Conservation (phyloP, 2,888 invertebrate species). For the Anoplius nigerrimus region DNA sequence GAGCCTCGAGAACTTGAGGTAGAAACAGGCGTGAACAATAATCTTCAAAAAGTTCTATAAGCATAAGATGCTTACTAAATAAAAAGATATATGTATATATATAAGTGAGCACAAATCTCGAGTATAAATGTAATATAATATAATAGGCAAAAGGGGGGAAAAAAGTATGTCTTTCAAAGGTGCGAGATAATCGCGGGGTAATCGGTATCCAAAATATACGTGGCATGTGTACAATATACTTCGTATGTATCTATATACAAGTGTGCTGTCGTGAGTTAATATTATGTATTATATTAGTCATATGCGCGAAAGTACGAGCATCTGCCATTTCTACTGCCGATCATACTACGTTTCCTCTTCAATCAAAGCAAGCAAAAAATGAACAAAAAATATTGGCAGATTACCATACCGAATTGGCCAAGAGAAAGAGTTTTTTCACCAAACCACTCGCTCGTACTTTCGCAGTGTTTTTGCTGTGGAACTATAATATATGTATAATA, state of each 20-base stretch:
- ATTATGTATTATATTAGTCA: slow-evolving; percentile 13
- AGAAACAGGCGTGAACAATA: slow-evolving; percentile 39
- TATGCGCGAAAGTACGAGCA: background rate
- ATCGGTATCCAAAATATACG: background rate
- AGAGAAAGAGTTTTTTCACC: no score
- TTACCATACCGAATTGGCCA: no score
- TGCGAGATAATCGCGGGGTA: background rate
- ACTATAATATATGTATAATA: slow-evolving; percentile 10
- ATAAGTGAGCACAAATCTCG: background rate
- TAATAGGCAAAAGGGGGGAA: background rate
- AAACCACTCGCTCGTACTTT: slow-evolving; percentile 6
- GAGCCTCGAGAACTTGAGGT: background rate
- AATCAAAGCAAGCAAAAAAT: background rate
- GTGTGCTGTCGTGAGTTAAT: slow-evolving; percentile 33
- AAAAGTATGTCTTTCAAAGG: slow-evolving; percentile 3
- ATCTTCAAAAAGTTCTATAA: slow-evolving; percentile 37
- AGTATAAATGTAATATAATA: slow-evolving; percentile 7
- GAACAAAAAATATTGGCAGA: no score
- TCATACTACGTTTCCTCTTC: no score
- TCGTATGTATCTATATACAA: slow-evolving; percentile 54
- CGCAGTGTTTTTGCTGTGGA: background rate
- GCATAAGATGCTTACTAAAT: slow-evolving; percentile 44
- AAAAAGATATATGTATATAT: slow-evolving; percentile 18
- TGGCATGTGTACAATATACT: slow-evolving; percentile 20
- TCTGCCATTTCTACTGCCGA: no score